phyloP scores from a whole-genome alignment of 2,113 vertebrate species.

The Acanthisitta chloris region DNA sequence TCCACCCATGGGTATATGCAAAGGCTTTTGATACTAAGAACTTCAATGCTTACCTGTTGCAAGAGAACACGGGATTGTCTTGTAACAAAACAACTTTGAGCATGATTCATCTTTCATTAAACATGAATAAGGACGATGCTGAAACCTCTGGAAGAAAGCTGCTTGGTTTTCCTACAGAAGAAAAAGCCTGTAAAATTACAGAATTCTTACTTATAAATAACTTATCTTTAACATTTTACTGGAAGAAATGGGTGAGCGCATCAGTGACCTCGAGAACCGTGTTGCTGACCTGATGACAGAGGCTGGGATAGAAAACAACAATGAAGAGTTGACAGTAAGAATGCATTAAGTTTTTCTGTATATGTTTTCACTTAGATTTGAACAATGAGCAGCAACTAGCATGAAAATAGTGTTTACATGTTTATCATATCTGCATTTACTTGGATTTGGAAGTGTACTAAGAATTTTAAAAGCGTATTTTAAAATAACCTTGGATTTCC shows the following conservation, averaged over 20 bases:
- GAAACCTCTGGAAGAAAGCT: not conserved
- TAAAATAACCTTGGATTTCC: not conserved
- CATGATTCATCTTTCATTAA: not conserved
- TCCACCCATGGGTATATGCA: not conserved
- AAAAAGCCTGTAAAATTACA: not conserved
- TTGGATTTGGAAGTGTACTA: not conserved
- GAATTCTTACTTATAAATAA: not conserved
- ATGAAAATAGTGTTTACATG: not conserved
- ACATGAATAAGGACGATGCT: rapidly evolving
- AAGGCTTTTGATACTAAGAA: not conserved
- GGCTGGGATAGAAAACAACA: slow-evolving; percentile 76
- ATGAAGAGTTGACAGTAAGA: slow-evolving; percentile 47
- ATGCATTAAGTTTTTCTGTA: not conserved
- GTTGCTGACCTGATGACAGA: slow-evolving; percentile 83
- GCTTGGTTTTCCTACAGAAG: not conserved
- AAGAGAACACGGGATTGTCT: not conserved
- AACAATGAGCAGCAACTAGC: not conserved
- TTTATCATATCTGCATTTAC: not conserved
- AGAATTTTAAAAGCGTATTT: not conserved
- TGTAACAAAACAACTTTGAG: not conserved
- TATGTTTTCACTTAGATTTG: not conserved
- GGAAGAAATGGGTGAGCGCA: slow-evolving; percentile 85
- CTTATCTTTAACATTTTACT: slow-evolving; percentile 76
- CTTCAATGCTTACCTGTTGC: not conserved
- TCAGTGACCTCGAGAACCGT: slow-evolving; percentile 79